These are phyloP conservation scores for Akabosia matsudoensis DNA, from an alignment of 1,140 invertebrate genomes.

Conservation along the genomic window DNA sequence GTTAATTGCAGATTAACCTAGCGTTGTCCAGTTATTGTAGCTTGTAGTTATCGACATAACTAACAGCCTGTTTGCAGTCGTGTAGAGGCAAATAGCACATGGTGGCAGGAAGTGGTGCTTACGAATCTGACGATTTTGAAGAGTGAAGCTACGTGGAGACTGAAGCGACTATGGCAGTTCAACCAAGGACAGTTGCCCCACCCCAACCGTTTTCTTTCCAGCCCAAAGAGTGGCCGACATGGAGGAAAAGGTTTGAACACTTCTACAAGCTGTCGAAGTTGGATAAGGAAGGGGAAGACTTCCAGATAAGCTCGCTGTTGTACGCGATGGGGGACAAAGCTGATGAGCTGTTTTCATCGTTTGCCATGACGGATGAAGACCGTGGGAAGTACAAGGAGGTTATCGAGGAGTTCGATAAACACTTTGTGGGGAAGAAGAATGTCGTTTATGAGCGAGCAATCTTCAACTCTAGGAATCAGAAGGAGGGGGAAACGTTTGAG, in stretches of 20 bases:
- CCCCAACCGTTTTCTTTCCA: slow-evolving; percentile 32
- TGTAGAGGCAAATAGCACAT: no score
- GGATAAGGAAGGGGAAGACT: background rate
- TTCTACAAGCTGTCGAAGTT: background rate
- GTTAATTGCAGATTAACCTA: no score
- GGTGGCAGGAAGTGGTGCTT: no score
- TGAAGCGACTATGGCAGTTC: no score
- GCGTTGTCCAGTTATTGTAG: no score
- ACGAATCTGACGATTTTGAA: no score
- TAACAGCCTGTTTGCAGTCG: no score
- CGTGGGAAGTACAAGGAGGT: slow-evolving; percentile 36
- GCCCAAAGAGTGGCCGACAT: slow-evolving; percentile 42
- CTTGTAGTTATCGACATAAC: no score
- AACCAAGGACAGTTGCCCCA: no score
- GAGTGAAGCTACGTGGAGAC: no score
- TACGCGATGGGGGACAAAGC: slow-evolving; percentile 8
- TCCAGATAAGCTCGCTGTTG: background rate
- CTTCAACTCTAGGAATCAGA: slow-evolving; percentile 42
- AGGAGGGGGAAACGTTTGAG: slow-evolving; percentile 39
- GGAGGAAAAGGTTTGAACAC: slow-evolving; percentile 46
- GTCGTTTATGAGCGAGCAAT: slow-evolving; percentile 42
- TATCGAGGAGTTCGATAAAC: slow-evolving; percentile 35
- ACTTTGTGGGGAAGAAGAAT: slow-evolving; percentile 42
- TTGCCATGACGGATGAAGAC: slow-evolving; percentile 5
- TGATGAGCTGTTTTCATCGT: background rate